Evolutionary conservation across 2,113 vertebrate genomes (phyloP).

Genomic region (Lepidothrix coronata): DNA sequence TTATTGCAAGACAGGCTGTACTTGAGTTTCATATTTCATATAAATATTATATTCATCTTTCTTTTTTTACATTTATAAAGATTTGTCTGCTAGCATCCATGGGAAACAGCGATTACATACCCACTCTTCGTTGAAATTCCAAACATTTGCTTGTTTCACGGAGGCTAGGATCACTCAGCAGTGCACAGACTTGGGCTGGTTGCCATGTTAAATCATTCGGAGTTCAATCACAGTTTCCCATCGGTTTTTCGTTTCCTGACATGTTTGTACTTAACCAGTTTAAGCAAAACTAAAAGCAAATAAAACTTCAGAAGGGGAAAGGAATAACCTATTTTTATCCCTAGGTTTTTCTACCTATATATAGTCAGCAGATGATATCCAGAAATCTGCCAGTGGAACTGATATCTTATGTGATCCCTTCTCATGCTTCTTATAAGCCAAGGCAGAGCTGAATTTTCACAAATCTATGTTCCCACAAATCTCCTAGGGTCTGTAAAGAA

Average conservation of each 20-base stretch:
- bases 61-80: not conserved
- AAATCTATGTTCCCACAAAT: not conserved
- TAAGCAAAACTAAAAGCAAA: conserved; percentile 7
- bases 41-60: not conserved
- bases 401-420: not conserved
- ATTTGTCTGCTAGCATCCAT: not conserved
- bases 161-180: not conserved
- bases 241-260: not conserved
- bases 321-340: not conserved
- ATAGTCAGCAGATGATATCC: not conserved
- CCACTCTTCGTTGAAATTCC: conserved; percentile 11
- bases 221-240: not conserved
- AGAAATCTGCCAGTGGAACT: not conserved
- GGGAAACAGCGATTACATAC: not conserved
- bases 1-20: not conserved
- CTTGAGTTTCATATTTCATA: not conserved
- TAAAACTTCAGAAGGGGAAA: not conserved
- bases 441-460: not conserved
- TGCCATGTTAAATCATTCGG: conserved; percentile 29
- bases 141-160: not conserved
- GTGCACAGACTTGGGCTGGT: not conserved
- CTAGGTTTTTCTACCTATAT: not conserved
- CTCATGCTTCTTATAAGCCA: not conserved
- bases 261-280: conserved; percentile 5
- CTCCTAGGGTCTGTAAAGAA: not conserved